Percentiles rank a stretch among this genome's conserved stretches.
phyloP scores from a whole-genome alignment of 2,888 invertebrate genomes.

The Empis stercorea region DNA sequence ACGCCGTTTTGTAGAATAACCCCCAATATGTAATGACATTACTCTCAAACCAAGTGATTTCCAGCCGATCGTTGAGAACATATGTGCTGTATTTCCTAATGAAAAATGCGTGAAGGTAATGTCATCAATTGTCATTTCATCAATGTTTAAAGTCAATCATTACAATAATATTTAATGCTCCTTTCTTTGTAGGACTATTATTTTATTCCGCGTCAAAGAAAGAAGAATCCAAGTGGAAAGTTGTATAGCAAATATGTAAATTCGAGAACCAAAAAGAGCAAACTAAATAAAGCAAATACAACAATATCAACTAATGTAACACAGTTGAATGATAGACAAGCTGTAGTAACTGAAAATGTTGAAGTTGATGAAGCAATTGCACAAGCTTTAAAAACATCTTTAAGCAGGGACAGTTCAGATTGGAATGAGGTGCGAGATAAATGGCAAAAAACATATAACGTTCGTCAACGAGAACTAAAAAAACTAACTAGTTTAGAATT shows the following conservation, averaged over 20 bases:
- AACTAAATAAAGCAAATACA: neutral
- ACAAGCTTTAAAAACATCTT: conserved; percentile 5
- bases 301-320: neutral
- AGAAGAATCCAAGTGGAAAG: neutral
- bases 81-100: neutral
- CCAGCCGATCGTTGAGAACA: neutral
- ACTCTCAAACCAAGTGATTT: neutral
- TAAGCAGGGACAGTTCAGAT: conserved; percentile 7
- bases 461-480: conserved; percentile 8
- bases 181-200: neutral
- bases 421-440: conserved; percentile 12
- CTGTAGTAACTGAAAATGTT: neutral
- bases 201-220: neutral
- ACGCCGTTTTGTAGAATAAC: no score
- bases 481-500: neutral
- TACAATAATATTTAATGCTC: no score
- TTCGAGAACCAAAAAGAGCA: neutral
- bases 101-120: neutral
- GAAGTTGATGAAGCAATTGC: conserved; percentile 6
- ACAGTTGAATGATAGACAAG: no score
- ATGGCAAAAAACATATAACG: conserved; percentile 9
- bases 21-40: no score
- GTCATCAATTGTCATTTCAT: no score
- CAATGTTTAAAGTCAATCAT: no score
- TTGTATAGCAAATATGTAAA: neutral